Percentiles rank a stretch among this genome's conserved stretches.
Evolutionary conservation across 2,113 vertebrate genomes (phyloP).

Genomic region (Osmerus mordax): DNA sequence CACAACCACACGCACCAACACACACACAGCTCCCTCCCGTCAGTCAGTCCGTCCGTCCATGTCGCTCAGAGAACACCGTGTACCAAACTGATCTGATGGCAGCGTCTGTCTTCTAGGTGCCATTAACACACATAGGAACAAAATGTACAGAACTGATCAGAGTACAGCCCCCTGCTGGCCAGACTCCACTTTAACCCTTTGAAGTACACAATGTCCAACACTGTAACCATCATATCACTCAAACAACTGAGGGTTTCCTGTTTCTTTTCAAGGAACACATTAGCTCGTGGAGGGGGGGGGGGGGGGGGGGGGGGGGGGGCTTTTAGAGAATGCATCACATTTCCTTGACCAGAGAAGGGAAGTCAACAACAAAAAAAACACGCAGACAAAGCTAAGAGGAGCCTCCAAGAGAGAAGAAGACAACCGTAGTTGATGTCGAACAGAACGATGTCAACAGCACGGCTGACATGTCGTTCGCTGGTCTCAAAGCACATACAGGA

Average conservation of each 20-base stretch:
- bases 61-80: background rate
- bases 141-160: conserved; percentile 6
- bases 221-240: background rate
- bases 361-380: background rate
- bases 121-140: background rate
- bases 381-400: background rate
- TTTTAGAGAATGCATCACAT: too few species aligned
- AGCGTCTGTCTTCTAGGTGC: background rate
- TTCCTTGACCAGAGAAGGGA: too few species aligned
- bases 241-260: background rate
- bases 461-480: too few species aligned
- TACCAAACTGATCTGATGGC: conserved; percentile 9
- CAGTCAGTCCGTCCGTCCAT: too few species aligned
- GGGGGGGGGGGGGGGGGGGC: too few species aligned
- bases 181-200: background rate
- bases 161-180: background rate
- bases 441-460: too few species aligned
- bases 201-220: background rate
- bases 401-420: background rate
- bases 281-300: too few species aligned
- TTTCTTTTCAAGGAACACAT: background rate
- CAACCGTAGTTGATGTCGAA: background rate
- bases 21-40: background rate
- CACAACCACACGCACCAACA: background rate
- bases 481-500: background rate